phyloP scores from a whole-genome alignment of 1,140 invertebrate species.

The Sarcophaga bullata region DNA sequence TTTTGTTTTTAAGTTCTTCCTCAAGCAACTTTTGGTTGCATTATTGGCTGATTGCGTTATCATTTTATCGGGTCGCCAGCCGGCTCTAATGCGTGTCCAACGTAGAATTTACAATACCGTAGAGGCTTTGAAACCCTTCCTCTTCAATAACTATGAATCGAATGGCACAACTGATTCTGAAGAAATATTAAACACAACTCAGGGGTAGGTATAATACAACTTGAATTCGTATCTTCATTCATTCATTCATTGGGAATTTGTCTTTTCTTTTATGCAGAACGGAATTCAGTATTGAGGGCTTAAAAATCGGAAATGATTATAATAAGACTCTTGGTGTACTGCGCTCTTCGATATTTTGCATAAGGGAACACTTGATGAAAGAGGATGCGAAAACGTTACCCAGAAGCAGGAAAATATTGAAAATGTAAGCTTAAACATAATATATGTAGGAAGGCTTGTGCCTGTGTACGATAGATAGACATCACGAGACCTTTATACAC shows the following conservation, averaged over 20 bases:
- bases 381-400: background rate
- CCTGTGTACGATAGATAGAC: no score
- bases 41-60: slow-evolving; percentile 50
- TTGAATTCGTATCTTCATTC: no score
- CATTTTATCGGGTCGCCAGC: slow-evolving; percentile 46
- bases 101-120: slow-evolving; percentile 54
- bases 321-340: background rate
- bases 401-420: background rate
- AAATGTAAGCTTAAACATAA: background rate
- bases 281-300: no score
- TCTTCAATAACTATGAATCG: slow-evolving; percentile 58
- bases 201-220: background rate
- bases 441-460: no score
- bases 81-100: slow-evolving; percentile 50
- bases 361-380: background rate
- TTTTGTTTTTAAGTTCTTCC: slow-evolving; percentile 26
- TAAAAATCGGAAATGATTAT: no score
- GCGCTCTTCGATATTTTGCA: background rate
- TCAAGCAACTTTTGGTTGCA: slow-evolving; percentile 53
- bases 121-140: slow-evolving; percentile 59
- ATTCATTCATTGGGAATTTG: no score
- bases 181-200: background rate
- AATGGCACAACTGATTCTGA: slow-evolving; percentile 47
- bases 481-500: no score
- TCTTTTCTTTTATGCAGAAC: no score